Conservation (phyloP, 2,888 invertebrate genomes). For the Hirtodrosophila duncani region DNA sequence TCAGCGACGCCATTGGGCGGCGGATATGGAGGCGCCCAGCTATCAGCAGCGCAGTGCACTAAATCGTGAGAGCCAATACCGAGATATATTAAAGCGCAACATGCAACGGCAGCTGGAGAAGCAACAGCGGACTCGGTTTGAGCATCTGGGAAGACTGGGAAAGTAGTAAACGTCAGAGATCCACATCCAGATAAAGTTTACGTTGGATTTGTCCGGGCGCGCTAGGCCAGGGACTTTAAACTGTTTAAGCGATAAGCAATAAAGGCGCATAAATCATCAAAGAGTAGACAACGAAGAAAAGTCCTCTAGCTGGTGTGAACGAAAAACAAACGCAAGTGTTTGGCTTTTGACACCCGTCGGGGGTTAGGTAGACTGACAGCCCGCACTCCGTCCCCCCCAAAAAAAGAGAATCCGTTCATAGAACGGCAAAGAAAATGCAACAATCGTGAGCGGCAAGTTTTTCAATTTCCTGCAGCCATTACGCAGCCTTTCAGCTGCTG, state of each 20-base stretch:
- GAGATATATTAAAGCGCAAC: conserved; percentile 38
- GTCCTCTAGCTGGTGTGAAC: conserved; percentile 19
- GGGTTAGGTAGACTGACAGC: conserved; percentile 2
- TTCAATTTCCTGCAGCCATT: conserved; percentile 70
- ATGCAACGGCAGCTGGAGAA: conserved; percentile 43
- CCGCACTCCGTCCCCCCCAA: background rate
- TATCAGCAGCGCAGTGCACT: conserved; percentile 36
- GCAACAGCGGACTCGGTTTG: conserved; percentile 19
- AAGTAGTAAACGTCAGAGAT: conserved; percentile 4
- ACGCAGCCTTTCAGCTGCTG: conserved; percentile 31
- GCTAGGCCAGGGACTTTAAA: conserved; percentile 8
- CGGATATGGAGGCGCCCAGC: conserved; percentile 23
- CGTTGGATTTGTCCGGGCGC: background rate
- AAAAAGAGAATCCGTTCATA: conserved; percentile 17
- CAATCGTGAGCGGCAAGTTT: conserved; percentile 44
- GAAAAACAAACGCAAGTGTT: conserved; percentile 39
- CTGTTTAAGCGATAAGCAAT: conserved; percentile 24
- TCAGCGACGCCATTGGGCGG: conserved; percentile 41
- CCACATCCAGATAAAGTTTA: background rate
- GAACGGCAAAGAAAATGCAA: conserved; percentile 27
- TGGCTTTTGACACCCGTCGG: conserved; percentile 48
- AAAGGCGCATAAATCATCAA: conserved; percentile 48
- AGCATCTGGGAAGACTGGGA: conserved; percentile 17
- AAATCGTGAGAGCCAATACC: conserved; percentile 46
- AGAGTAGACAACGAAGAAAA: background rate